Evolutionary conservation across 2,888 invertebrate genomes (phyloP).

Genomic region (Nephrotoma guestfalica): DNA sequence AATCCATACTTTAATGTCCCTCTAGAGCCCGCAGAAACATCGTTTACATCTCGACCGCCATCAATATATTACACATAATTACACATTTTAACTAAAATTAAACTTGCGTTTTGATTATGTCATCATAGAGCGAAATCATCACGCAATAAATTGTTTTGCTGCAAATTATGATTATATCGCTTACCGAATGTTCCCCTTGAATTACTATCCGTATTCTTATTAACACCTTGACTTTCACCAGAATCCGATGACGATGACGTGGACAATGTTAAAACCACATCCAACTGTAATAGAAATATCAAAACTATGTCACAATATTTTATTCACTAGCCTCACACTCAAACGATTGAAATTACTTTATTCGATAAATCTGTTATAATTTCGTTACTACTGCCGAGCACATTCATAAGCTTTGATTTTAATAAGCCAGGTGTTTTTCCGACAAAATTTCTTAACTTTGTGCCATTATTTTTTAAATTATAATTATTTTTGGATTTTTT

Average conservation of each 20-base stretch:
- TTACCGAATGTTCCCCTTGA: not conserved
- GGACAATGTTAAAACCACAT: constrained; percentile 26
- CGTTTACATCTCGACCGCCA: no score
- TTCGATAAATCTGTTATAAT: constrained; percentile 35
- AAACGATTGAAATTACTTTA: constrained; percentile 24
- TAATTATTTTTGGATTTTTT: not conserved
- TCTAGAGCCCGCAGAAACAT: no score
- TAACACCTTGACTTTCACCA: constrained; percentile 26
- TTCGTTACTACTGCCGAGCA: constrained; percentile 36
- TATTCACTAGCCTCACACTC: not conserved
- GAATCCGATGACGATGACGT: constrained; percentile 25
- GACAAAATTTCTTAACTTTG: constrained; percentile 34
- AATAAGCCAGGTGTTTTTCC: constrained; percentile 33
- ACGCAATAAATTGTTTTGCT: no score
- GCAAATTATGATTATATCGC: not conserved
- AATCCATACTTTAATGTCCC: no score
- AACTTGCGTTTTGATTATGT: no score
- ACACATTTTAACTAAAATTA: no score
- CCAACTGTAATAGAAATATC: constrained; percentile 19
- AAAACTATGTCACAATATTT: not conserved
- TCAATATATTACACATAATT: no score
- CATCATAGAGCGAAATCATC: no score
- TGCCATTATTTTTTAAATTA: constrained; percentile 11
- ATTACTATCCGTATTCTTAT: constrained; percentile 19
- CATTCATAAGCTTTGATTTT: constrained; percentile 34